These are phyloP conservation scores for Sipha flava DNA, from an alignment of 1,140 invertebrate genomes.

Conservation along the genomic window DNA sequence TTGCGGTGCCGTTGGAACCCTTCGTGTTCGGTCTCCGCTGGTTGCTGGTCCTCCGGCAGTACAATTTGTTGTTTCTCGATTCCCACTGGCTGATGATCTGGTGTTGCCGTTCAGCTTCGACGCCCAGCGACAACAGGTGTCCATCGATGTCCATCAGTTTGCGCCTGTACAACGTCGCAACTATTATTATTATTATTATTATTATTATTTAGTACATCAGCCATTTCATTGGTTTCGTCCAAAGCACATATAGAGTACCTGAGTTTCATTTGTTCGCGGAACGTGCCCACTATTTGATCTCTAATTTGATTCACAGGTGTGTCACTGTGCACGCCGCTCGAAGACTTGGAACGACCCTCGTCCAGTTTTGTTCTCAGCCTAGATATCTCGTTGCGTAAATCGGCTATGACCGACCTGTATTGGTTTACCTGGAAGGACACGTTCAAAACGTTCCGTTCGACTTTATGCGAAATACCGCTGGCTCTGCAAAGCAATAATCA, in stretches of 20 bases:
- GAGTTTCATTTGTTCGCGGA: slow-evolving; percentile 84
- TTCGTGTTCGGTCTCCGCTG: slow-evolving; percentile 32
- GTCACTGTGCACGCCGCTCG: background rate
- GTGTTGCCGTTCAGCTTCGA: slow-evolving; percentile 77
- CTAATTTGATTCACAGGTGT: slow-evolving; percentile 59
- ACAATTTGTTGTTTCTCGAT: slow-evolving; percentile 64
- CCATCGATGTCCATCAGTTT: slow-evolving; percentile 80
- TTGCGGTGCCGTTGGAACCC: background rate
- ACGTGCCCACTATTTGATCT: slow-evolving; percentile 75
- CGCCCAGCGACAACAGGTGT: slow-evolving; percentile 66
- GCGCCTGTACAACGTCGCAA: slow-evolving; percentile 45
- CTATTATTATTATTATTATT: no score
- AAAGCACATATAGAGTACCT: no score
- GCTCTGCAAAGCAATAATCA: slow-evolving; percentile 34
- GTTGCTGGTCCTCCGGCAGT: slow-evolving; percentile 40
- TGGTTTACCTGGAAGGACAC: slow-evolving; percentile 74
- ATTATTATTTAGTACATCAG: no score
- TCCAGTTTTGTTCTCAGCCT: slow-evolving; percentile 71
- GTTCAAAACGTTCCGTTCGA: slow-evolving; percentile 68
- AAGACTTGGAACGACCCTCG: slow-evolving; percentile 53
- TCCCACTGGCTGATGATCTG: slow-evolving; percentile 80
- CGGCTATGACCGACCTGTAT: slow-evolving; percentile 69
- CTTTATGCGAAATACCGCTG: slow-evolving; percentile 43
- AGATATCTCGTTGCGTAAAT: slow-evolving; percentile 74
- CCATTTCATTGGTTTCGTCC: no score